Percentiles rank a stretch among this genome's conserved stretches.
These are phyloP conservation scores for Phaenicophaeus curvirostris DNA, from an alignment of 2,797 vertebrate genomes.

Conservation along the genomic window DNA sequence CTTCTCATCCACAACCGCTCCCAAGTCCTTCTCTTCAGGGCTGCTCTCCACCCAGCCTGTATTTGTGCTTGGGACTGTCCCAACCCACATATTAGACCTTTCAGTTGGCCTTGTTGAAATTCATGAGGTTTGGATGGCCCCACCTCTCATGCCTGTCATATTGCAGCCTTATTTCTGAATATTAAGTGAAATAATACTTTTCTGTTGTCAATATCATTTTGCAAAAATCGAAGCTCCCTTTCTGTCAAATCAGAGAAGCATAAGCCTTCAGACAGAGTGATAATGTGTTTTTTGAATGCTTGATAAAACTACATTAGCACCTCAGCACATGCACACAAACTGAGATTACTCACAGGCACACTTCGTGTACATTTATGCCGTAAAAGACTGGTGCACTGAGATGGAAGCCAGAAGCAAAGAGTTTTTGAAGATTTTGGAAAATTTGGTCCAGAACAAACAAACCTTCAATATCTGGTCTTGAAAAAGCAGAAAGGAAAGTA, in stretches of 20 bases:
- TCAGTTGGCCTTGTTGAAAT: too few relatives aligned
- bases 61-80: too few relatives aligned
- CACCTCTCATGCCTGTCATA: too few relatives aligned
- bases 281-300: background rate
- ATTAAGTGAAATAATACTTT: background rate
- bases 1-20: too few relatives aligned
- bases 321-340: background rate
- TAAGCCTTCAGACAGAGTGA: background rate
- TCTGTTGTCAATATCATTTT: background rate
- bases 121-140: too few relatives aligned
- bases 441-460: background rate
- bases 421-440: background rate
- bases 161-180: background rate
- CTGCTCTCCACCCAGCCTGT: too few relatives aligned
- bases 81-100: too few relatives aligned
- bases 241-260: background rate
- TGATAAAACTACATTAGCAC: background rate
- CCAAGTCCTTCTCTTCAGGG: too few relatives aligned
- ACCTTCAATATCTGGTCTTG: background rate
- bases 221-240: background rate
- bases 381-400: background rate
- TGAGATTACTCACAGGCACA: background rate
- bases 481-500: constrained; percentile 40
- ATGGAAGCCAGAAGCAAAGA: background rate
- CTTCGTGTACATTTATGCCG: fast-evolving